These are phyloP conservation scores for Oxycera nigricornis DNA, from an alignment of 2,888 invertebrate genomes.

Conservation along the genomic window DNA sequence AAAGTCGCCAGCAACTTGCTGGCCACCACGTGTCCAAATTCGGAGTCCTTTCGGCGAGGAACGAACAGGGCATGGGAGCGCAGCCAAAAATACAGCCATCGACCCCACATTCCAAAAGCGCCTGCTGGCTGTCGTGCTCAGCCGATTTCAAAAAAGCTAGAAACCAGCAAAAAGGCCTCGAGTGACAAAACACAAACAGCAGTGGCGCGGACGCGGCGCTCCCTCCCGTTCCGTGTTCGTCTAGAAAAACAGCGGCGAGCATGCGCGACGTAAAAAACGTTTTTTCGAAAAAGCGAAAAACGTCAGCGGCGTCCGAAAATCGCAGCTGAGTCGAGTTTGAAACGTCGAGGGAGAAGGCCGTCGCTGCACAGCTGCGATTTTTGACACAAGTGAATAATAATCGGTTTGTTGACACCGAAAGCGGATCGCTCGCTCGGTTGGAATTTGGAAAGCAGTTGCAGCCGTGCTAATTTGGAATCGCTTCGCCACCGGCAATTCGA, in stretches of 20 bases:
- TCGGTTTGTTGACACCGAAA: no score
- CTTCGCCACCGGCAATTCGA: no score
- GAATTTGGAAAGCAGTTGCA: no score
- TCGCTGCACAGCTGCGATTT: slow-evolving; percentile 5
- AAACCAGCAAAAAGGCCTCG: not conserved
- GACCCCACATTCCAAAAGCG: not conserved
- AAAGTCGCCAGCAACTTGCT: no score
- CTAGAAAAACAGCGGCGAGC: slow-evolving; percentile 25
- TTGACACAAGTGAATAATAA: not conserved
- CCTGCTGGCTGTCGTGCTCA: not conserved
- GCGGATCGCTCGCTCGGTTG: no score
- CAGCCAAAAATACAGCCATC: not conserved
- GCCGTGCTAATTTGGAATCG: no score
- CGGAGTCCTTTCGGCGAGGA: no score
- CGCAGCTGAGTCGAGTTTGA: slow-evolving; percentile 16
- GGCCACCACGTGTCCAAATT: no score
- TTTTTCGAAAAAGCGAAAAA: slow-evolving; percentile 38
- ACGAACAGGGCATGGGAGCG: no score
- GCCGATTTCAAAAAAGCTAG: not conserved
- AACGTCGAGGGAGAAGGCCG: not conserved
- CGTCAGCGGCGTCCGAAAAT: not conserved
- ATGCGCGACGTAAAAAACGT: slow-evolving; percentile 33
- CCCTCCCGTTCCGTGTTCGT: slow-evolving; percentile 6
- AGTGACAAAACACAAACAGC: not conserved
- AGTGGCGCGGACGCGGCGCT: not conserved